A percentile compares a stretch with the other conserved stretches of the same genome.
Conservation (phyloP, 2,888 invertebrate genomes). For the Ophion slaviceki region DNA sequence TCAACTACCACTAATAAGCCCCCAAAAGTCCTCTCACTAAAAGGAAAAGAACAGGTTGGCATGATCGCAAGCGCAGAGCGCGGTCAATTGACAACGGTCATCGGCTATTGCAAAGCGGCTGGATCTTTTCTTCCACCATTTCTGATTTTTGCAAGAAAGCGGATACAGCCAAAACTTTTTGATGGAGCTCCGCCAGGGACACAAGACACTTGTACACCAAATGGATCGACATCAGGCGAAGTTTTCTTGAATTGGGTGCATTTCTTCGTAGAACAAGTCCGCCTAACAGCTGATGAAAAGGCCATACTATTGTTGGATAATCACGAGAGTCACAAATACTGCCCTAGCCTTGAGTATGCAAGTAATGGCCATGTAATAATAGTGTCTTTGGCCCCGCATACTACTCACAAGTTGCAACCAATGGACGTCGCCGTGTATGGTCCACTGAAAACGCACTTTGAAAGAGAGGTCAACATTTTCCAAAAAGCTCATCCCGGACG, state of each 20-base stretch:
- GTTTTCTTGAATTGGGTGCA: conserved; percentile 72
- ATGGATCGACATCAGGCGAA: conserved; percentile 70
- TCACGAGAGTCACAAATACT: conserved; percentile 74
- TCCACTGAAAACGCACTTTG: conserved; percentile 75
- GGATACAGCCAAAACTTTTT: conserved; percentile 54
- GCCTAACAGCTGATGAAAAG: conserved; percentile 69
- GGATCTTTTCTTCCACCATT: conserved; percentile 75
- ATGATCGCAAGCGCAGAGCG: conserved; percentile 72
- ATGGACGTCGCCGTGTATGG: conserved; percentile 71
- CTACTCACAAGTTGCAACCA: conserved; percentile 73
- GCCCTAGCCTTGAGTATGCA: conserved; percentile 73
- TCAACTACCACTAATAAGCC: conserved; percentile 61
- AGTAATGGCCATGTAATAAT: conserved; percentile 70
- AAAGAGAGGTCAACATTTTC: conserved; percentile 54
- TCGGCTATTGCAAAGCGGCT: conserved; percentile 69
- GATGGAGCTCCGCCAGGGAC: conserved; percentile 71
- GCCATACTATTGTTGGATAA: conserved; percentile 73
- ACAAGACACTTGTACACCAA: conserved; percentile 68
- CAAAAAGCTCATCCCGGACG: conserved; percentile 69
- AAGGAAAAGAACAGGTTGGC: conserved; percentile 73
- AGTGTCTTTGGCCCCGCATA: conserved; percentile 72
- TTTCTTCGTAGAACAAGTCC: conserved; percentile 69
- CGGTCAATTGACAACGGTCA: conserved; percentile 66
- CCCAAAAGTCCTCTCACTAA: conserved; percentile 80
- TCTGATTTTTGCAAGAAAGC: conserved; percentile 71